A percentile compares a stretch with the other conserved stretches of the same genome.
These are phyloP conservation scores for Heteromurus nitidus DNA, from an alignment of 2,888 invertebrate species.

Conservation along the genomic window DNA sequence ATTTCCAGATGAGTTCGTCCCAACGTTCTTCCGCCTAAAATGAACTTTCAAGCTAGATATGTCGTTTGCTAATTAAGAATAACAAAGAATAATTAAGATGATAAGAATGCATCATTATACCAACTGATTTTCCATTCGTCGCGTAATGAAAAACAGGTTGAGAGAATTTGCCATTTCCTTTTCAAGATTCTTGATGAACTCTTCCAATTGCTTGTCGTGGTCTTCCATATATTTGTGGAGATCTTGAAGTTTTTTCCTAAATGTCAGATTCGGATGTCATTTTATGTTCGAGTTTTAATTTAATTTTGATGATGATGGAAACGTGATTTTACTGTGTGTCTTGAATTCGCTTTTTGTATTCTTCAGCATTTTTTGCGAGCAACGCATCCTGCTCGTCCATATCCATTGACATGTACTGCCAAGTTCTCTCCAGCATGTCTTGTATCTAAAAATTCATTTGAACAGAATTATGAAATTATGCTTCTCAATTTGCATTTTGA, in stretches of 20 bases:
- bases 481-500: not conserved
- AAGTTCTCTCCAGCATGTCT: slow-evolving; percentile 65
- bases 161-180: slow-evolving; percentile 60
- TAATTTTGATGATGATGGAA: not conserved
- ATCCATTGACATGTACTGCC: slow-evolving; percentile 60
- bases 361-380: slow-evolving; percentile 50
- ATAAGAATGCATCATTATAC: slow-evolving; percentile 25
- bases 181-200: slow-evolving; percentile 55
- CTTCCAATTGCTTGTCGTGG: slow-evolving; percentile 59
- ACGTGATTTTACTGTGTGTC: slow-evolving; percentile 59
- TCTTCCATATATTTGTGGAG: slow-evolving; percentile 62
- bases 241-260: slow-evolving; percentile 64
- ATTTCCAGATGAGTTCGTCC: slow-evolving; percentile 68
- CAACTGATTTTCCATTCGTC: slow-evolving; percentile 64
- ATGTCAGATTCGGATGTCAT: too few species aligned
- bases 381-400: slow-evolving; percentile 57
- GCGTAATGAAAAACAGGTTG: slow-evolving; percentile 49
- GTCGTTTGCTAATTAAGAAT: too few species aligned
- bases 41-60: not conserved
- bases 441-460: slow-evolving; percentile 56
- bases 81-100: too few species aligned
- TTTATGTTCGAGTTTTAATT: too few species aligned
- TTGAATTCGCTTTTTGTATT: slow-evolving; percentile 56
- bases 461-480: not conserved
- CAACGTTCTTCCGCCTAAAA: slow-evolving; percentile 66